phyloP scores from a whole-genome alignment of 2,797 vertebrate species.

The Peromyscus aztecus region DNA sequence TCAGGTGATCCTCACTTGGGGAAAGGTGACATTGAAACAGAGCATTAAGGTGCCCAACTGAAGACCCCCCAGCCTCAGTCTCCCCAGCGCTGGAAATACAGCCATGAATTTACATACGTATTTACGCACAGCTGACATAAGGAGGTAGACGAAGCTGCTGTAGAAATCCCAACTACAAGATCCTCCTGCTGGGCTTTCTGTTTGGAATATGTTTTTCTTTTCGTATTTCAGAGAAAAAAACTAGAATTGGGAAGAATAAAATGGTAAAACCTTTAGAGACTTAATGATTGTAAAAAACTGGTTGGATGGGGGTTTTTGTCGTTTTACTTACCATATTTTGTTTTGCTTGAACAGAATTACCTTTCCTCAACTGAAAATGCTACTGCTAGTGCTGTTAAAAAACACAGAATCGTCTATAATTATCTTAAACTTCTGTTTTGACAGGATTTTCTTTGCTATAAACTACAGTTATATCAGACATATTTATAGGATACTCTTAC shows the following conservation, averaged over 20 bases:
- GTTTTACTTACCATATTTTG: background rate
- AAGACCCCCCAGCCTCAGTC: background rate
- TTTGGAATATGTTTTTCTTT: slow-evolving; percentile 35
- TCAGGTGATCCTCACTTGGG: background rate
- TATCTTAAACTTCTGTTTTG: slow-evolving; percentile 61
- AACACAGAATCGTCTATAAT: slow-evolving; percentile 51
- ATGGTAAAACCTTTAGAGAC: background rate
- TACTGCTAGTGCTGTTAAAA: slow-evolving; percentile 23
- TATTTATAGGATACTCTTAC: background rate
- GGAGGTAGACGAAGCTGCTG: background rate
- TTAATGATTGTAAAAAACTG: slow-evolving; percentile 26
- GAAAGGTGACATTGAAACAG: background rate
- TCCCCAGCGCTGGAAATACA: background rate
- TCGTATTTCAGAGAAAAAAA: background rate
- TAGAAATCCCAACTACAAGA: background rate
- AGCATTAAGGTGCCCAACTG: background rate
- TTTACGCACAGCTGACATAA: background rate
- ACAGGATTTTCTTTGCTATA: background rate
- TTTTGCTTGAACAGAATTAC: background rate
- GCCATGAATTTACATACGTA: background rate
- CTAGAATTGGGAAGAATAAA: slow-evolving; percentile 6
- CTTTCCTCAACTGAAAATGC: slow-evolving; percentile 36
- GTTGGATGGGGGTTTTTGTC: background rate
- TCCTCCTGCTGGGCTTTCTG: background rate
- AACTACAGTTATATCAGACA: background rate